These are phyloP conservation scores for Rutpela maculata DNA, from an alignment of 2,888 invertebrate genomes.

Conservation along the genomic window DNA sequence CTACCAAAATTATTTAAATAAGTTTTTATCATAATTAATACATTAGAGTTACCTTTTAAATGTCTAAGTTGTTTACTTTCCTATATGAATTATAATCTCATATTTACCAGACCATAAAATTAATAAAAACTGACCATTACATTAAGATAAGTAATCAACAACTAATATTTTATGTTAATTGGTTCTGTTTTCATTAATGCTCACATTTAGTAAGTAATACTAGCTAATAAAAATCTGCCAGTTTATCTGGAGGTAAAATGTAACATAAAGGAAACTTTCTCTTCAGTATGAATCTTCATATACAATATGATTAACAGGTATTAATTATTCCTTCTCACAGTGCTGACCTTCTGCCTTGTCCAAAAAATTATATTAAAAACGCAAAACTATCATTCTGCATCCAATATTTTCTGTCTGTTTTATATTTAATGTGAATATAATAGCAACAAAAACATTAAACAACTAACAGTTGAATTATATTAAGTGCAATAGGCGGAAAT, in stretches of 20 bases:
- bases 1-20: conserved; percentile 11
- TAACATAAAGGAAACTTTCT: not conserved
- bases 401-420: too few species aligned
- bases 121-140: conserved; percentile 27
- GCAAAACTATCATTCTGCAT: too few species aligned
- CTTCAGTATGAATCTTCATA: too few species aligned
- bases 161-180: conserved; percentile 18
- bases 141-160: conserved; percentile 29
- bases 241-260: not conserved
- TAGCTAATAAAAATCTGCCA: not conserved
- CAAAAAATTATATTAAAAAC: too few species aligned
- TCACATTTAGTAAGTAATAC: not conserved
- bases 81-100: conserved; percentile 11
- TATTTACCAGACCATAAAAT: conserved; percentile 28
- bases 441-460: too few species aligned
- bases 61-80: conserved; percentile 23
- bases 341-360: too few species aligned
- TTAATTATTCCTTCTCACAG: too few species aligned
- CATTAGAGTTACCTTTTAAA: conserved; percentile 29
- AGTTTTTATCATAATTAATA: conserved; percentile 28
- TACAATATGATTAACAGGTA: too few species aligned
- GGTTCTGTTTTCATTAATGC: not conserved
- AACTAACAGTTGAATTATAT: too few species aligned
- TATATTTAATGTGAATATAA: too few species aligned
- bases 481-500: too few species aligned